These are phyloP conservation scores for Megalonaias nervosa DNA, from an alignment of 1,140 invertebrate genomes.

Conservation along the genomic window DNA sequence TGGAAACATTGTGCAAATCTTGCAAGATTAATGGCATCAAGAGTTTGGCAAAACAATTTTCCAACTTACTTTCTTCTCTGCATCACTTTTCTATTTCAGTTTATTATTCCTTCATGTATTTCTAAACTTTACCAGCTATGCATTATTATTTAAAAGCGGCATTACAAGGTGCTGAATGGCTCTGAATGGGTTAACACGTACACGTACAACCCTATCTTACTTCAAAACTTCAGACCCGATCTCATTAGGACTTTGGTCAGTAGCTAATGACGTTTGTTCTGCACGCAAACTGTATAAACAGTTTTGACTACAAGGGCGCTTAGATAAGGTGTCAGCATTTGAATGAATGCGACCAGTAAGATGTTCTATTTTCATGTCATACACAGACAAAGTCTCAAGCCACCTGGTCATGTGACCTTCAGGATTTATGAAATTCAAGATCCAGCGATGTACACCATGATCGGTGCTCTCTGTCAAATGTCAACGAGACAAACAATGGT, in stretches of 20 bases:
- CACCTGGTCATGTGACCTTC: constrained; percentile 22
- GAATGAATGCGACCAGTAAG: background rate
- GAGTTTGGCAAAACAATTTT: too few species aligned
- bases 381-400: too few species aligned
- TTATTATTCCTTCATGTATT: too few species aligned
- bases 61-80: too few species aligned
- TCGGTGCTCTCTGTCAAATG: constrained; percentile 38
- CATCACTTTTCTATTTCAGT: too few species aligned
- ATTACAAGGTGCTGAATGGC: background rate
- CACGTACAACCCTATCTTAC: too few species aligned
- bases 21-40: too few species aligned
- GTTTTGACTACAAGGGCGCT: background rate
- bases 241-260: too few species aligned
- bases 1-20: background rate
- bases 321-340: background rate
- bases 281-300: background rate
- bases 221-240: background rate
- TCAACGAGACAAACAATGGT: constrained; percentile 37
- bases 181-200: too few species aligned
- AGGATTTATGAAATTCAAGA: constrained; percentile 17
- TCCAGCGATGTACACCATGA: constrained; percentile 37
- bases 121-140: too few species aligned
- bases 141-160: background rate
- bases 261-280: too few species aligned
- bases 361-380: too few species aligned